Base-by-base conservation (phyloP, 1,140 invertebrate genomes). In the Leptinotarsa texana region DNA sequence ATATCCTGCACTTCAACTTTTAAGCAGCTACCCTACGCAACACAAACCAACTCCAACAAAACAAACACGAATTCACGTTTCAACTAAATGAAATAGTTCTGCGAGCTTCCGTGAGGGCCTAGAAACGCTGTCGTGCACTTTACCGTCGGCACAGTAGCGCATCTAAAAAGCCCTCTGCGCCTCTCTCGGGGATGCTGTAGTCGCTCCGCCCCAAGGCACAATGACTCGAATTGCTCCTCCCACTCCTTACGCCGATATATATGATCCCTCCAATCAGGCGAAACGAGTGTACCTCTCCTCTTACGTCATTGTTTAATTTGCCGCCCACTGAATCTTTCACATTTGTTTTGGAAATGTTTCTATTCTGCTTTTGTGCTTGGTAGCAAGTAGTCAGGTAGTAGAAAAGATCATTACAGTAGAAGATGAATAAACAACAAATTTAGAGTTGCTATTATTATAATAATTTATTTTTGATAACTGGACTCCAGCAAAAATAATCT, bases 181-280 rank as follows among this genome's bases (percentile, higher is more conserved):
- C 79, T 76, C 76, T 49, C 77, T 74, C 75, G 77, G 79, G 81
- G 82, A 83, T 82, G 81, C 81, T 82, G 82, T 63, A 51, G 18
- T 78, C 57, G 76, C 79, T 74, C 74, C 80, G 73, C 82, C 82
- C 62, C 17, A 17, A 13, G 57, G 74, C 69, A 69, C 63, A 65
- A 65, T 71, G 22, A 69, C 22, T 22, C 48, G 61, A 48, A n/a
- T 70, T 21, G 68, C 63, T 57, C 75, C 77, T 63, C 79, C 76
- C 72, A 13, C 15, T 65, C 47, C 51, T 67, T 75, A 73, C 71
- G 70, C 63, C 71, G 70, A 69, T 69, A 49, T 62, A 42, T 22
- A 48, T 48, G 6, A 22, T 57, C 69, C 75, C 63, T 63, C 82
- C 82, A 83, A 83, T 83, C 74, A 79, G 71, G 66, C 78, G 74